phyloP scores from a whole-genome alignment of 2,113 vertebrate genomes.

The Phocoena phocoena region DNA sequence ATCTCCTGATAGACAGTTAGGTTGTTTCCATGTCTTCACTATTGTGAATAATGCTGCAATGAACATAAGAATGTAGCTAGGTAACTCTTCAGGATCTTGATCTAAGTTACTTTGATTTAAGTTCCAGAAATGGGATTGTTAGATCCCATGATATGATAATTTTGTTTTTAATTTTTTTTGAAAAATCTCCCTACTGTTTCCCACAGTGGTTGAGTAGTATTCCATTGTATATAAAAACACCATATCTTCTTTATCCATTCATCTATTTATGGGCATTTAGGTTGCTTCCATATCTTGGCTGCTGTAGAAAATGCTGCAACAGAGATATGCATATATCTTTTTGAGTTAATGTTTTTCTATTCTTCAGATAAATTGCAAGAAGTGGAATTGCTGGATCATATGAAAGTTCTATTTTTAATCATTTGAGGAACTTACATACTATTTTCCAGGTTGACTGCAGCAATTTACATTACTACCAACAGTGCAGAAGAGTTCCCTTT shows the following conservation, averaged over 20 bases:
- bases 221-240: background rate
- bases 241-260: background rate
- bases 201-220: background rate
- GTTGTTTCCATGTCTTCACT: background rate
- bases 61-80: background rate
- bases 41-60: background rate
- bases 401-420: background rate
- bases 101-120: background rate
- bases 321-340: background rate
- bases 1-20: background rate
- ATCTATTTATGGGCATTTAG: background rate
- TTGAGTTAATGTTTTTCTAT: background rate
- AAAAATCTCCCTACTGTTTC: background rate
- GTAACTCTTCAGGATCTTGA: background rate
- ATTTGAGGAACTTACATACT: background rate
- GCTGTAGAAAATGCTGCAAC: background rate
- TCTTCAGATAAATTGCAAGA: background rate
- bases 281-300: background rate
- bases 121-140: background rate
- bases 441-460: background rate
- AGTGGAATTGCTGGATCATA: background rate
- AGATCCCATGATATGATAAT: background rate
- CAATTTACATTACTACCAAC: background rate
- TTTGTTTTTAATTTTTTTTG: background rate
- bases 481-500: background rate